Evolutionary conservation across 2,113 vertebrate genomes (phyloP), one percentile per base, ranked within the genome.

Genomic region (Halichoerus grypus): DNA sequence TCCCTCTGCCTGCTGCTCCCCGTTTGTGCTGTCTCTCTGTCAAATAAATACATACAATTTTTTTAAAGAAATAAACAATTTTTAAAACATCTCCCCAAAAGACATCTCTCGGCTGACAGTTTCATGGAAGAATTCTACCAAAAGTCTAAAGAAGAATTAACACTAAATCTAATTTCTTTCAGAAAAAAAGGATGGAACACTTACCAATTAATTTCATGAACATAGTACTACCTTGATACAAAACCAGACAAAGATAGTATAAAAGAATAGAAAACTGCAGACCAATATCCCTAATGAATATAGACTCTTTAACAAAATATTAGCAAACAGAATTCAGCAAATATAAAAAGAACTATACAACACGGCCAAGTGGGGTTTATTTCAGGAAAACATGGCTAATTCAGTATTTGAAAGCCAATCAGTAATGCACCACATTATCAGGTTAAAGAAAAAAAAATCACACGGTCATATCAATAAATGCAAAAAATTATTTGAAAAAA

Each of bases 131-230:
- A 74, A 74, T 42, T 74, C 72, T 74, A 46, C 39, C 39, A 89
- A 61, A 82, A 74, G 26, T 71, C 13, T 81, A 81, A 88, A 94
- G n/a, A 55, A 88, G 24, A 88, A 88, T 63, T 51, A 71, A 82
- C 55, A 77, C 15, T 84, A 65, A 91, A 67, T 18, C 59, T n/a
- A 67, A 69, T 51, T 79, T 59, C 12, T 15, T 85, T 19, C 33
- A 91, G 33, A 42, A 91, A 83, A 69, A 77, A 42, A 49, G 13
- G 24, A 74, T 46, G 72, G 39, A 46, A 74, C 39, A 46, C 24
- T 42, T 74, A 7, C 3, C 22, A 61, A 77, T 46, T 61, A 42
- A 89, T 77, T 89, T 61, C 12, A 77, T 26, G 39, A 77, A 53
- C 46, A 57, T 0, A 83, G 49, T 24, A 82, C 18, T 21, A 61